A percentile compares a stretch with the other conserved stretches of the same genome.
These are phyloP conservation scores for Eupithecia inturbata DNA, from an alignment of 2,888 invertebrate genomes.

Conservation along the genomic window DNA sequence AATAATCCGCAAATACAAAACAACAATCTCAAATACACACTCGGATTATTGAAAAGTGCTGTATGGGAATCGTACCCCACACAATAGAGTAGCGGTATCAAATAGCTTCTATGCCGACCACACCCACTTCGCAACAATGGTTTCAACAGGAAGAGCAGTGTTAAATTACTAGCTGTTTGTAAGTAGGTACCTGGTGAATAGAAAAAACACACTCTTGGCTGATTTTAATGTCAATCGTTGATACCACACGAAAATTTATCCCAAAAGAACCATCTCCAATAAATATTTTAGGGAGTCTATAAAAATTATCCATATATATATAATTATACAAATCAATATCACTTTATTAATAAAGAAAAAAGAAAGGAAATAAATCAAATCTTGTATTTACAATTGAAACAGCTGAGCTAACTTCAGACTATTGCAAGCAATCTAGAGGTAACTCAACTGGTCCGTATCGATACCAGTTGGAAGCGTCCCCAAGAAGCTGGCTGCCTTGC, in stretches of 20 bases:
- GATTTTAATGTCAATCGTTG: not conserved
- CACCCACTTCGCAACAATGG: slow-evolving; percentile 48
- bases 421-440: not conserved
- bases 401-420: not conserved
- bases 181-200: slow-evolving; percentile 3
- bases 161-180: slow-evolving; percentile 45
- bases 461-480: not conserved
- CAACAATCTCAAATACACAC: slow-evolving; percentile 2
- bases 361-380: too few relatives aligned
- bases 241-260: not conserved
- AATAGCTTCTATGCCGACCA: slow-evolving; percentile 43
- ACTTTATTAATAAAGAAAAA: too few relatives aligned
- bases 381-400: not conserved
- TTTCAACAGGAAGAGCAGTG: slow-evolving; percentile 46
- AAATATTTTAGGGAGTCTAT: not conserved
- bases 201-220: not conserved
- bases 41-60: slow-evolving; percentile 28
- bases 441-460: not conserved
- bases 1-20: slow-evolving; percentile 9
- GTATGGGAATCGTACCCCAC: slow-evolving; percentile 32
- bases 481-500: not conserved
- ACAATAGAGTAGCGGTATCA: slow-evolving; percentile 31
- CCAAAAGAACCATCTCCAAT: not conserved
- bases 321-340: too few relatives aligned
- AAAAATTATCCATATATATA: too few relatives aligned